Evolutionary conservation across 1,140 invertebrate genomes (phyloP), one percentile per base, ranked within the genome.

Genomic region (Chelonus insularis): DNA sequence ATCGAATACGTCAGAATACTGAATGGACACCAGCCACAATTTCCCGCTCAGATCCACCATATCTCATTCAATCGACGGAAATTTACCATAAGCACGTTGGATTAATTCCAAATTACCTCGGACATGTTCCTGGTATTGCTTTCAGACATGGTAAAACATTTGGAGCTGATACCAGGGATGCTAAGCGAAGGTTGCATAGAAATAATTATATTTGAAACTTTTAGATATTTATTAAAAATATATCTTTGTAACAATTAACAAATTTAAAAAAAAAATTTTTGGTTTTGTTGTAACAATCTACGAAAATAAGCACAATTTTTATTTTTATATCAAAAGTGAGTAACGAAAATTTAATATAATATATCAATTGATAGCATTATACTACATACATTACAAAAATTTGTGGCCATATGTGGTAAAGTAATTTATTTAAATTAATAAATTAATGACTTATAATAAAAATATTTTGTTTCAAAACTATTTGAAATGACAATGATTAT

Each of bases 111-210:
- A 88, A 88, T 71, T 91, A 91, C 74, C 83, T 84, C 3, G 89
- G 89, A 1, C 89, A 91, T 67, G 85, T 91, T 48, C 89, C 89
- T 0, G 89, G 89, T 39, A 82, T 82, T 51, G 81, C 83, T 62
- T 88, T 86, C 68, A 86, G 86, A 65, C 86, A 85, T 72, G 89
- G 89, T 16, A 88, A 87, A 71, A 90, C 88, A 0, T 90, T 85
- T 74, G 89, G 89, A 29, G 85, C 84, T 51, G 86, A 88, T 67
- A 88, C 88, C 0, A 79, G 84, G 66, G 86, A 90, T 68, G 88
- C 87, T 0, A 89, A 90, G 68, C 79, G 85, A 39, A 89, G 87
- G 86, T 75, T 91, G 11, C 76, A 72, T 45, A 71, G 71, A 23
- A 68, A 79, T 41, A 48, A 51, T 57, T 23, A 14, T 29, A 7